Conservation (phyloP, 2,113 vertebrate species). For the Jacana jacana region DNA sequence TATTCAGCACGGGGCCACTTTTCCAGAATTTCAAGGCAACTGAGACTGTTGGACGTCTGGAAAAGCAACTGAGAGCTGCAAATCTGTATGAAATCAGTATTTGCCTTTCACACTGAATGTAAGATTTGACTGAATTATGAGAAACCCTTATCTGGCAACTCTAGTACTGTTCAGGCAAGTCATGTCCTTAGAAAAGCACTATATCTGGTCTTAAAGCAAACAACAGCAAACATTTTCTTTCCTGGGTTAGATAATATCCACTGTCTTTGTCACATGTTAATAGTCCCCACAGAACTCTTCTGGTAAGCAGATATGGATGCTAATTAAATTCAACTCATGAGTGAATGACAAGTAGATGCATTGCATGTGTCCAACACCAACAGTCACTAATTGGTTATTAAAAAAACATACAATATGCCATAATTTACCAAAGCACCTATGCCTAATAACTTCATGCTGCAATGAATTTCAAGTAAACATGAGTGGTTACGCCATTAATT, state of each 20-base stretch:
- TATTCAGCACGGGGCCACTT: neutral
- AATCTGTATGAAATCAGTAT: neutral
- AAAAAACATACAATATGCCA: slow-evolving; percentile 2
- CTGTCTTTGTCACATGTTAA: neutral
- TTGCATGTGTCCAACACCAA: neutral
- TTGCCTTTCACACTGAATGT: neutral
- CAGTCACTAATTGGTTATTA: neutral
- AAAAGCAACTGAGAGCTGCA: neutral
- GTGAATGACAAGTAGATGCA: slow-evolving; percentile 3
- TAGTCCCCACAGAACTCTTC: neutral
- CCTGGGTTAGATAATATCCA: neutral
- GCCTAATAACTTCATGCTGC: slow-evolving; percentile 23
- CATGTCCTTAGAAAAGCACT: neutral
- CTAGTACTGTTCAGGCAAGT: neutral
- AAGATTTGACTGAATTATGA: neutral
- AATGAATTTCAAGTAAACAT: slow-evolving; percentile 45
- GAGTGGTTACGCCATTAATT: slow-evolving; percentile 42
- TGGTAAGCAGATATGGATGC: neutral
- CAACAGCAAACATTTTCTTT: neutral
- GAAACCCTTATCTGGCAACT: neutral
- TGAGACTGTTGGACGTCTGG: neutral
- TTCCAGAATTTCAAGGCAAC: neutral
- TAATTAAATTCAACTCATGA: neutral
- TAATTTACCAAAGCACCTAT: slow-evolving; percentile 47
- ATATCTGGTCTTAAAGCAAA: neutral